Evolutionary conservation across 2,113 vertebrate genomes (phyloP).

Genomic region (Aplodontia rufa): DNA sequence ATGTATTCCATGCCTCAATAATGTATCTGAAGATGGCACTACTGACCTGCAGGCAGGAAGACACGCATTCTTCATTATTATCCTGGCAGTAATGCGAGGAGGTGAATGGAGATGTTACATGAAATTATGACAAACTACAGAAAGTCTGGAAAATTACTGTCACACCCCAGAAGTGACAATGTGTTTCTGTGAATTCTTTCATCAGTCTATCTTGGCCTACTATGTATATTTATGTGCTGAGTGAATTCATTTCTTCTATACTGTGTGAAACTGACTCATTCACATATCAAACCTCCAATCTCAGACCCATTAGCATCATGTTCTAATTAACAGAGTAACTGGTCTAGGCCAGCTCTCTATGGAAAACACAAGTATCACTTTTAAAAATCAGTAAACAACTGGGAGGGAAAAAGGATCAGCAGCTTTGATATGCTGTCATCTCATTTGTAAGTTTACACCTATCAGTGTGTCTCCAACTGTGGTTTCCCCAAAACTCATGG

Average conservation of each 20-base stretch:
- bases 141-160: slow-evolving; percentile 34
- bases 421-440: not conserved
- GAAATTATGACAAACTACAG: slow-evolving; percentile 30
- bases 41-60: not conserved
- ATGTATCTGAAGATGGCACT: not conserved
- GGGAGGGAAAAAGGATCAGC: not conserved
- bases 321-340: slow-evolving; percentile 1
- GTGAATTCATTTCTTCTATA: not conserved
- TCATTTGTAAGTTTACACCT: not conserved
- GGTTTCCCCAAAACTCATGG: not conserved
- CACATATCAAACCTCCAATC: not conserved
- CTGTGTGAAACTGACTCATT: not conserved
- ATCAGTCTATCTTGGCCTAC: not conserved
- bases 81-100: not conserved
- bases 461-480: not conserved
- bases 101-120: not conserved
- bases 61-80: not conserved
- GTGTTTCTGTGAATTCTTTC: not conserved
- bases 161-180: not conserved
- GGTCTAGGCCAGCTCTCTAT: not conserved
- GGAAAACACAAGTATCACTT: not conserved
- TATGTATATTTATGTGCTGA: not conserved
- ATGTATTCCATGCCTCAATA: not conserved
- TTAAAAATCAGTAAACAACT: not conserved
- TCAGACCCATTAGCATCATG: not conserved